Percentiles rank a stretch among this genome's conserved stretches.
These are phyloP conservation scores for Etia nguti DNA, from an alignment of 2,113 vertebrate genomes.

Conservation along the genomic window DNA sequence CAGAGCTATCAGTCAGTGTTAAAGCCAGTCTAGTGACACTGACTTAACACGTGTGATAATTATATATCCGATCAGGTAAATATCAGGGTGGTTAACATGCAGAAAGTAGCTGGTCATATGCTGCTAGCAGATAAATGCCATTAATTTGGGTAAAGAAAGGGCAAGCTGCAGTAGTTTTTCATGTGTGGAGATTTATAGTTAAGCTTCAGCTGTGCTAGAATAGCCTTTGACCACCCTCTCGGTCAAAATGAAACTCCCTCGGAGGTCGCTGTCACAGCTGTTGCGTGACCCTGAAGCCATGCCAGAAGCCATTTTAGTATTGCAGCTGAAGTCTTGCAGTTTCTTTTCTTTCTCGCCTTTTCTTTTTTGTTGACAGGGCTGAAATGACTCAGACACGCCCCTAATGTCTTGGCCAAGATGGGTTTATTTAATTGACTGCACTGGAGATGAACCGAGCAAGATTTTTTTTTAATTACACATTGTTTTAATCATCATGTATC, in stretches of 20 bases:
- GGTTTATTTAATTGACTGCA: constrained; percentile 40
- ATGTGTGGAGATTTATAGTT: not conserved
- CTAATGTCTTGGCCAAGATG: constrained; percentile 4
- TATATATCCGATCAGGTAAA: not conserved
- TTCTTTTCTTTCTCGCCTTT: not conserved
- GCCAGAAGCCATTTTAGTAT: constrained; percentile 9
- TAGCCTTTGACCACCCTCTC: constrained; percentile 39
- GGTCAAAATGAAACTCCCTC: constrained; percentile 63
- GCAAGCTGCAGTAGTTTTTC: not conserved
- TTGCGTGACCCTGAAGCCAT: constrained; percentile 53
- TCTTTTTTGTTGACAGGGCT: not conserved
- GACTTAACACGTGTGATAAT: not conserved
- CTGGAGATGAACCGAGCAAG: constrained; percentile 45
- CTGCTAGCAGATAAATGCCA: not conserved
- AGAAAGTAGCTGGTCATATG: not conserved
- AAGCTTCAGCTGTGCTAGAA: constrained; percentile 23
- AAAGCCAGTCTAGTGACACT: not conserved
- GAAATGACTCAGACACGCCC: constrained; percentile 5
- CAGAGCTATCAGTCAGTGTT: not conserved
- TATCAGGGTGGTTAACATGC: not conserved
- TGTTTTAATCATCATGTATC: constrained; percentile 56
- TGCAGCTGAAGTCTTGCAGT: constrained; percentile 8
- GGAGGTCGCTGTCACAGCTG: constrained; percentile 61
- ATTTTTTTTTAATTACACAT: constrained; percentile 46
- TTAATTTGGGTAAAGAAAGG: not conserved